These are phyloP conservation scores for rabbit (Oryctolagus cuniculus) DNA, from an alignment of 2,113 vertebrate species.

Conservation along the genomic window DNA sequence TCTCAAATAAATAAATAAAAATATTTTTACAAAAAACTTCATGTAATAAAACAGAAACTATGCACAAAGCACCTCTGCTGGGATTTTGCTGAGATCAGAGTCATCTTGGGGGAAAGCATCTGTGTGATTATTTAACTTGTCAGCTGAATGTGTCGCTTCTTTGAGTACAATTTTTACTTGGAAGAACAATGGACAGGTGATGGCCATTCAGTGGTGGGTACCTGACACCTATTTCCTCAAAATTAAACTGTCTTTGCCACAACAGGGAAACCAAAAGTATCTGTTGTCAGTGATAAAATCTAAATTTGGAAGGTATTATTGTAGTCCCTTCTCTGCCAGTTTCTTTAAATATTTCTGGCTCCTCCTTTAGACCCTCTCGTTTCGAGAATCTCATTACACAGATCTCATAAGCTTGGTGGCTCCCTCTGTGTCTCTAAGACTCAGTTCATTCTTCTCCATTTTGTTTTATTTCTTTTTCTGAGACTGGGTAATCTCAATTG, in stretches of 20 bases:
- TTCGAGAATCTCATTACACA: neutral
- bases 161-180: neutral
- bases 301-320: neutral
- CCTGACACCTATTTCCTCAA: neutral
- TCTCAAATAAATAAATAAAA: no score
- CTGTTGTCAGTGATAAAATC: constrained; percentile 1
- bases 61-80: neutral
- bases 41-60: neutral
- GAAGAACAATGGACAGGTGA: constrained; percentile 11
- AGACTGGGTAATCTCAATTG: neutral
- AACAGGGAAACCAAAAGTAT: neutral
- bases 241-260: neutral
- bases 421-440: neutral
- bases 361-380: neutral
- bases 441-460: neutral
- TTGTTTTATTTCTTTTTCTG: neutral
- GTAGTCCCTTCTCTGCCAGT: neutral
- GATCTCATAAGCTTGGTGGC: neutral
- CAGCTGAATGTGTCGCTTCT: neutral
- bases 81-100: neutral
- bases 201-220: neutral
- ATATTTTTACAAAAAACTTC: no score
- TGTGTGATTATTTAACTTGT: neutral
- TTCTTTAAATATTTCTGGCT: neutral
- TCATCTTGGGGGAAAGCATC: neutral